Conservation (phyloP, 2,888 invertebrate genomes). For the Chymomyza amoena region DNA sequence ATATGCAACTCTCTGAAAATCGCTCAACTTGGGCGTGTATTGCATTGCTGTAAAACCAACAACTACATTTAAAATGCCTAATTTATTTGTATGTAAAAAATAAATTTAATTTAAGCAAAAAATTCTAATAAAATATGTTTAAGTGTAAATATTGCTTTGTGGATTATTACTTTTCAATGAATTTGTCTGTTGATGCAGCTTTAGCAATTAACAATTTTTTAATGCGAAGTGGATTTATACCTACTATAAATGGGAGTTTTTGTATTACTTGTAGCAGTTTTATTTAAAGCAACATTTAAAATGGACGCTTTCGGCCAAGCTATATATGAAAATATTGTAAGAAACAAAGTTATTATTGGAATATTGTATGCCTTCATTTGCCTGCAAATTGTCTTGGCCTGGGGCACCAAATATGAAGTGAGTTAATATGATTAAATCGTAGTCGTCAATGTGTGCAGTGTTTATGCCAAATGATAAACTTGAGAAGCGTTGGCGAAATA, state of each 20-base stretch:
- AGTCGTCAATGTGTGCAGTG: not conserved
- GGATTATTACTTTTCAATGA: not conserved
- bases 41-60: slow-evolving; percentile 26
- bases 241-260: not conserved
- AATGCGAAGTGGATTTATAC: not conserved
- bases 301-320: not conserved
- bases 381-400: not conserved
- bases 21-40: slow-evolving; percentile 45
- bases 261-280: not conserved
- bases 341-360: not conserved
- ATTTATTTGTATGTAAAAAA: slow-evolving; percentile 45
- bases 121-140: slow-evolving; percentile 62
- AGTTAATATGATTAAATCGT: not conserved
- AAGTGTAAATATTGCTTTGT: slow-evolving; percentile 35
- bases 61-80: slow-evolving; percentile 56
- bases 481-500: too few relatives aligned
- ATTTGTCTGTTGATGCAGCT: not conserved
- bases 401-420: not conserved
- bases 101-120: slow-evolving; percentile 36
- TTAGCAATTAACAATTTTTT: not conserved
- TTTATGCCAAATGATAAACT: too few relatives aligned
- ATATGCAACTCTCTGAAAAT: slow-evolving; percentile 20
- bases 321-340: not conserved
- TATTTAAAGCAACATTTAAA: not conserved
- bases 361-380: not conserved